Evolutionary conservation across 2,113 vertebrate species (phyloP).

Genomic region (Myotis brandtii): DNA sequence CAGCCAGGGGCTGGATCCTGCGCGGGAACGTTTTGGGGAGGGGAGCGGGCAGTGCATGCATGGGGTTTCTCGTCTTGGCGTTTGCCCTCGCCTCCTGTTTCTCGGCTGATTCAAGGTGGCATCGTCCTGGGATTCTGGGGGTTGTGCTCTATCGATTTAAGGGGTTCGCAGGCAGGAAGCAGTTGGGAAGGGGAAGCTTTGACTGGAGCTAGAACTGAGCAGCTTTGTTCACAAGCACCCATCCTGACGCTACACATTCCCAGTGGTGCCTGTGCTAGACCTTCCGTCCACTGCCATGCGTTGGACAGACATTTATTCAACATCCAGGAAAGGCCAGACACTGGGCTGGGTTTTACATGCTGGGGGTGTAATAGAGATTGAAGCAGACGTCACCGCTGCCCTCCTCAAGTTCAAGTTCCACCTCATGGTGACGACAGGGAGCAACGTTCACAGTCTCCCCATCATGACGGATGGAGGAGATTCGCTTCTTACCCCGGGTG

Average conservation of each 20-base stretch:
- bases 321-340: not conserved
- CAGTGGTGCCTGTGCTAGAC: too few relatives aligned
- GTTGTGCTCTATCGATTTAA: not conserved
- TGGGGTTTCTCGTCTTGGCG: not conserved
- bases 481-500: not conserved
- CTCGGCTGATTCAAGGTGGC: rapidly evolving
- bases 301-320: not conserved
- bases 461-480: not conserved
- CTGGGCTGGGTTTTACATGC: not conserved
- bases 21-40: not conserved
- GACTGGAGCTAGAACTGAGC: not conserved
- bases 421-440: not conserved
- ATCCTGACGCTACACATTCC: not conserved
- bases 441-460: not conserved
- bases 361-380: not conserved
- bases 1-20: not conserved
- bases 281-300: too few relatives aligned
- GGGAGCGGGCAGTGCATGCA: not conserved
- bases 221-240: not conserved
- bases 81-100: not conserved
- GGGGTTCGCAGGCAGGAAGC: not conserved
- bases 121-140: not conserved
- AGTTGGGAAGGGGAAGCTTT: not conserved
- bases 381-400: not conserved
- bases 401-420: not conserved